Conservation (phyloP, 2,113 vertebrate species). For the Sander lucioperca region DNA sequence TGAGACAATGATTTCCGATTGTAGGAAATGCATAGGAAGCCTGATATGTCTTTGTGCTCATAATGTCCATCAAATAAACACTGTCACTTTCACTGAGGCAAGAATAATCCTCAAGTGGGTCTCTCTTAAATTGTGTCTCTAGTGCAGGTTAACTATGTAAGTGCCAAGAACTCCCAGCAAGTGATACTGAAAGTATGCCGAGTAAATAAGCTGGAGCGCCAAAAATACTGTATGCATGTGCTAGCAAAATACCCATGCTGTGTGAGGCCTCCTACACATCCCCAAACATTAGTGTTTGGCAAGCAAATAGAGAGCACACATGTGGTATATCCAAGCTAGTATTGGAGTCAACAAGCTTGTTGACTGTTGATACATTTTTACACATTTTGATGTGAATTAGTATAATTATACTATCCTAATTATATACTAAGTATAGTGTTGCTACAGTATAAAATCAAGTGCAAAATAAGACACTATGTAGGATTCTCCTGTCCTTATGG, state of each 20-base stretch:
- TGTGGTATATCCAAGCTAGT: not conserved
- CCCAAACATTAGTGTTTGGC: not conserved
- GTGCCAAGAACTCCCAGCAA: slow-evolving; percentile 9
- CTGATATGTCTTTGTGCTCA: not conserved
- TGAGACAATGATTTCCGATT: not conserved
- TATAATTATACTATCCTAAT: not conserved
- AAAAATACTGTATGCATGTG: not conserved
- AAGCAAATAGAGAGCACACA: not conserved
- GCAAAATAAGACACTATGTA: not conserved
- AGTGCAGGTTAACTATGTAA: not conserved
- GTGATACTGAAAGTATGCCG: not conserved
- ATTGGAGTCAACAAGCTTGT: not conserved
- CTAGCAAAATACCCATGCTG: not conserved
- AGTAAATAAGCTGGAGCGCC: not conserved
- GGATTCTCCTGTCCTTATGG: not conserved
- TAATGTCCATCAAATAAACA: slow-evolving; percentile 18
- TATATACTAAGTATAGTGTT: not conserved
- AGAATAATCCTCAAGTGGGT: slow-evolving; percentile 16
- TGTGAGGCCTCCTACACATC: not conserved
- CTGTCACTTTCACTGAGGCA: not conserved
- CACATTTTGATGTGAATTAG: not conserved
- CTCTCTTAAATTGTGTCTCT: slow-evolving; percentile 26
- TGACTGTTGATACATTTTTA: not conserved
- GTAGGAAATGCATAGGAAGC: not conserved
- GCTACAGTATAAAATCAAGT: not conserved